Evolutionary conservation across 2,113 vertebrate species (phyloP), one percentile per base, ranked within the genome.

Genomic region (Neoarius graeffei): DNA sequence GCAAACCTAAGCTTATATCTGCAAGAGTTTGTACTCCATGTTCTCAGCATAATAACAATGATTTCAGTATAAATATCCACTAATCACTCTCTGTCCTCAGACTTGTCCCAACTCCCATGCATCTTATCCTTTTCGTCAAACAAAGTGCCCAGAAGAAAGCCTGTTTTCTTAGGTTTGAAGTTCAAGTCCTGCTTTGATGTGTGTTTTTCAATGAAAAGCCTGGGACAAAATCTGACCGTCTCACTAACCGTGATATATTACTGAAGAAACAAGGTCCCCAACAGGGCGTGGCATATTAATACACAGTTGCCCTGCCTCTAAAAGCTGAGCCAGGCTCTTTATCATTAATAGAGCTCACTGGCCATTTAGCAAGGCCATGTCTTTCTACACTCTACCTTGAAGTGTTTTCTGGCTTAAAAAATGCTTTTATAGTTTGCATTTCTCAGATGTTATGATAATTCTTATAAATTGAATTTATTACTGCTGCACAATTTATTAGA

Each of bases 81-180:
- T 88, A 86, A 89, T 89, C 87, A 56, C 88, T 87, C 64, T 64
- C 83, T 89, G 52, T 66, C 85, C 87, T 79, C 89, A 89, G 54
- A 54, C 87, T 84, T n/a, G n/a, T 88, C 60, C 69, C 80, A 76
- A 83, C 42, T 59, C 48, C 85, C 11, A 19, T 91, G 85, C 52
- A 81, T 81, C 25, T 83, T 50, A 85, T 52, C 79, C 67, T 84
- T 80, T 59, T 85, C 67, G 23, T 77, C 86, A 90, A 94, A 90
- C 76, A 81, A 89, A 77, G 69, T 64, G 20, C 60, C 50, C 66
- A 83, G 80, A 76, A 50, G 25, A 91, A 35, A 86, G 91, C 85
- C 89, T 92, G 92, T 92, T 92, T 90, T 91, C 83, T 88, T 92
- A 60, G 86, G 90, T 92, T 90, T 90, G 88, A 93, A 88, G 85